Evolutionary conservation across 2,797 vertebrate genomes (phyloP).

Genomic region (Cetoscarus ocellatus): DNA sequence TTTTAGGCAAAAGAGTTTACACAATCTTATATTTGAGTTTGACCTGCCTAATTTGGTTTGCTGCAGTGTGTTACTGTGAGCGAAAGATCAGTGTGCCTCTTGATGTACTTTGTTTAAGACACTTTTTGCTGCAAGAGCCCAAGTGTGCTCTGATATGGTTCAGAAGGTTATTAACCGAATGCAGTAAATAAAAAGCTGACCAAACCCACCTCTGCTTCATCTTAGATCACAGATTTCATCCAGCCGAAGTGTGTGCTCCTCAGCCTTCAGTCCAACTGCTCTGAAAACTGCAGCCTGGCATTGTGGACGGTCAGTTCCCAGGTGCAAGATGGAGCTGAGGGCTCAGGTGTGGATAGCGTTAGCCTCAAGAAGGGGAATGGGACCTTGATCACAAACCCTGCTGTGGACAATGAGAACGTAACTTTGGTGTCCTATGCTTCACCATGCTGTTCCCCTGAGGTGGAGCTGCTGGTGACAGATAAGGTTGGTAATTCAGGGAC

Average conservation of each 20-base stretch:
- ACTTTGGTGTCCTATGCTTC: constrained; percentile 61
- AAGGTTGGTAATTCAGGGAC: constrained; percentile 65
- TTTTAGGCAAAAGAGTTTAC: too few species aligned
- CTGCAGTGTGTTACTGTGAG: too few species aligned
- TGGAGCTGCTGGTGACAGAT: constrained; percentile 66
- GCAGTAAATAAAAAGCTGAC: not conserved
- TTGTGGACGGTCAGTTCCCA: constrained; percentile 54
- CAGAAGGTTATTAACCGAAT: not conserved
- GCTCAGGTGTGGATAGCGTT: constrained; percentile 58
- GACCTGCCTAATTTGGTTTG: too few species aligned
- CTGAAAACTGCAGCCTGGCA: constrained; percentile 33
- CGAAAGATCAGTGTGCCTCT: too few species aligned
- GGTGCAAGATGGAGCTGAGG: constrained; percentile 54
- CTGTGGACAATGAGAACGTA: constrained; percentile 23
- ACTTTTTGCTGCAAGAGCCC: too few species aligned
- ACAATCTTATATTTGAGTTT: too few species aligned
- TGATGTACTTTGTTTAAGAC: too few species aligned
- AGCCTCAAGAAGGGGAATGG: constrained; percentile 60
- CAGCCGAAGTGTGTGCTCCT: constrained; percentile 58
- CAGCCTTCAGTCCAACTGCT: constrained; percentile 52
- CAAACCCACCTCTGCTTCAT: not conserved
- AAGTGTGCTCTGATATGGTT: too few species aligned
- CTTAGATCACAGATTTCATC: constrained; percentile 68
- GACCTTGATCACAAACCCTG: constrained; percentile 49
- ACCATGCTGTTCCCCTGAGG: constrained; percentile 64